Percentiles rank a stretch among this genome's conserved stretches.
phyloP scores from a whole-genome alignment of 2,888 invertebrate species.

The Pristionchus entomophagus region DNA sequence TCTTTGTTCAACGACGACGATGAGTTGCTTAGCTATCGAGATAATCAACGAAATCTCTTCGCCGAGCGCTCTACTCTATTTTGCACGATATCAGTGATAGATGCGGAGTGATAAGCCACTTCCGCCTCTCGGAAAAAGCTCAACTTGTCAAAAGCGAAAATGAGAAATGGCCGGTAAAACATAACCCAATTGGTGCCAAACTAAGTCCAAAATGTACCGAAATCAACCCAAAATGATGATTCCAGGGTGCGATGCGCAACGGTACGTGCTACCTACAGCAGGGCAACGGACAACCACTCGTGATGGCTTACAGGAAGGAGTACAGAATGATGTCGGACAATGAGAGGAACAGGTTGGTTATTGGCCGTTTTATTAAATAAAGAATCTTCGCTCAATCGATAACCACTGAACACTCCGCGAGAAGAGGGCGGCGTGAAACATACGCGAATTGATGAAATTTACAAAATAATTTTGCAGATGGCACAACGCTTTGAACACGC shows the following conservation, averaged over 20 bases:
- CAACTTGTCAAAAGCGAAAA: background rate
- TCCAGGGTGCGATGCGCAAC: constrained; percentile 67
- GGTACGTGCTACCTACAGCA: constrained; percentile 68
- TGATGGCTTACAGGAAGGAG: constrained; percentile 72
- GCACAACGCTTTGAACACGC: constrained; percentile 71
- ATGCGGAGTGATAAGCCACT: background rate
- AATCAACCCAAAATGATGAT: constrained; percentile 6
- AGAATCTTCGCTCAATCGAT: background rate
- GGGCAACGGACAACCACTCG: constrained; percentile 65
- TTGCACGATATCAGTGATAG: background rate
- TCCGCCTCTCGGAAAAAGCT: too few relatives aligned
- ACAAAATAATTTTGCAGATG: constrained; percentile 57
- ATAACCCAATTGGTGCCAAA: background rate
- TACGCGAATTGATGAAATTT: background rate
- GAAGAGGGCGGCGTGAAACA: too few relatives aligned
- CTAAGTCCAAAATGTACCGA: background rate
- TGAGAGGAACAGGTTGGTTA: constrained; percentile 62
- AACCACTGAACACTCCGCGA: too few relatives aligned
- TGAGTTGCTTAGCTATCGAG: background rate
- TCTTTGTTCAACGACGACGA: background rate
- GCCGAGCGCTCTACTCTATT: background rate
- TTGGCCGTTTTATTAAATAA: background rate
- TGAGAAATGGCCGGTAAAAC: background rate
- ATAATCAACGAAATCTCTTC: too few relatives aligned
- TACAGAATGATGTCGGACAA: constrained; percentile 75